Evolutionary conservation across 2,797 vertebrate species (phyloP).

Genomic region (Enteromius viviparus): DNA sequence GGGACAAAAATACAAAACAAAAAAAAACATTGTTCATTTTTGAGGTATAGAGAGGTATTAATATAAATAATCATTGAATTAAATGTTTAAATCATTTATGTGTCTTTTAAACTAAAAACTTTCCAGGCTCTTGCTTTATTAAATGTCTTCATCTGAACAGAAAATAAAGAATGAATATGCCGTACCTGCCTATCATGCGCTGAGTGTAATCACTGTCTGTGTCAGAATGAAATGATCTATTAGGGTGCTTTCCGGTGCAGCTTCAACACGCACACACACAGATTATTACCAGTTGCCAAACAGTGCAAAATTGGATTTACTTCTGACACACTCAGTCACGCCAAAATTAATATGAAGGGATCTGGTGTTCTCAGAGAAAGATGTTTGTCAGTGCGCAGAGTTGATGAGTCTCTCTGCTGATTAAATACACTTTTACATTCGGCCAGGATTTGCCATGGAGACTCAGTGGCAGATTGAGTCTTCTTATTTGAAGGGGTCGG

Average conservation of each 20-base stretch:
- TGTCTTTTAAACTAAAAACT: neutral
- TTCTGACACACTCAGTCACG: conserved; percentile 54
- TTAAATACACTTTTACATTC: conserved; percentile 58
- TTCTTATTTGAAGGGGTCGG: conserved; percentile 47
- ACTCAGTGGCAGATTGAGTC: conserved; percentile 59
- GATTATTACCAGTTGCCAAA: conserved; percentile 59
- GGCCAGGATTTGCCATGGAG: conserved; percentile 56
- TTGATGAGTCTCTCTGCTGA: conserved; percentile 53
- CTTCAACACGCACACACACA: conserved; percentile 23
- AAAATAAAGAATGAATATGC: conserved; percentile 37
- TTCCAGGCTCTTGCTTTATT: neutral
- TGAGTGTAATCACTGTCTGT: conserved; percentile 44
- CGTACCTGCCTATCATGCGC: conserved; percentile 42
- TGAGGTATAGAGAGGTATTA: neutral
- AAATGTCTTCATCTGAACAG: conserved; percentile 32
- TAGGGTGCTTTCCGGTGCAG: conserved; percentile 43
- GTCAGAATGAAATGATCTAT: conserved; percentile 51
- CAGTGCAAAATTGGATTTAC: conserved; percentile 63
- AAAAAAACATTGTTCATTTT: neutral
- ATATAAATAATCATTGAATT: neutral
- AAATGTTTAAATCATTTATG: conserved; percentile 5
- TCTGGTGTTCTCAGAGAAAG: conserved; percentile 65
- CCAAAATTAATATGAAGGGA: conserved; percentile 58
- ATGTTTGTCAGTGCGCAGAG: conserved; percentile 59
- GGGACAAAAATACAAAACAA: neutral